Percentiles rank a stretch among this genome's conserved stretches.
phyloP scores from a whole-genome alignment of 64 coral and sea anemone species.

The Orbicella faveolata region DNA sequence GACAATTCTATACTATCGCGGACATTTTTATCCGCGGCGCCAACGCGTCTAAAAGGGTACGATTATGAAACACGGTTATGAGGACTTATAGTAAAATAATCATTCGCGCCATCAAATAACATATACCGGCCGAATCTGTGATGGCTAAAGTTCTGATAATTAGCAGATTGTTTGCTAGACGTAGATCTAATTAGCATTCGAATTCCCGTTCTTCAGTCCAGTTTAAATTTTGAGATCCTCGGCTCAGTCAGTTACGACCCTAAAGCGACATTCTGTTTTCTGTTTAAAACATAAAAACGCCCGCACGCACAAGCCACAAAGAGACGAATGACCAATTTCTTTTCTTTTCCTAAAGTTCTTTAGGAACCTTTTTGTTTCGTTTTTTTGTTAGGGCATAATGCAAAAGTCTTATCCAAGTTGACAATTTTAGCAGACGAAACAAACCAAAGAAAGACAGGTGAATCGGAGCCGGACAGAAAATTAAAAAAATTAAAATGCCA shows the following conservation, averaged over 20 bases:
- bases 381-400: constrained; percentile 4
- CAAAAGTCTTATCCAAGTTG: neutral
- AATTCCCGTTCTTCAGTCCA: neutral
- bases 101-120: neutral
- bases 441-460: neutral
- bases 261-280: neutral
- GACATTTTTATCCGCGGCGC: neutral
- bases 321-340: neutral
- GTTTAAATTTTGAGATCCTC: neutral
- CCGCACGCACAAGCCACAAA: neutral
- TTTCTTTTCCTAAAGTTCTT: neutral
- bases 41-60: neutral
- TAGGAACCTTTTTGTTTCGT: neutral
- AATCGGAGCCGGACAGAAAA: neutral
- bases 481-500: neutral
- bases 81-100: neutral
- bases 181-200: constrained; percentile 33
- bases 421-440: neutral
- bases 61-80: neutral
- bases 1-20: neutral
- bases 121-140: constrained; percentile 3
- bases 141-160: constrained; percentile 1
- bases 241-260: too few species aligned
- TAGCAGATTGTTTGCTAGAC: constrained; percentile 23
- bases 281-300: neutral